Base-by-base conservation (phyloP, 2,113 vertebrate species). In the Sapajus apella region DNA sequence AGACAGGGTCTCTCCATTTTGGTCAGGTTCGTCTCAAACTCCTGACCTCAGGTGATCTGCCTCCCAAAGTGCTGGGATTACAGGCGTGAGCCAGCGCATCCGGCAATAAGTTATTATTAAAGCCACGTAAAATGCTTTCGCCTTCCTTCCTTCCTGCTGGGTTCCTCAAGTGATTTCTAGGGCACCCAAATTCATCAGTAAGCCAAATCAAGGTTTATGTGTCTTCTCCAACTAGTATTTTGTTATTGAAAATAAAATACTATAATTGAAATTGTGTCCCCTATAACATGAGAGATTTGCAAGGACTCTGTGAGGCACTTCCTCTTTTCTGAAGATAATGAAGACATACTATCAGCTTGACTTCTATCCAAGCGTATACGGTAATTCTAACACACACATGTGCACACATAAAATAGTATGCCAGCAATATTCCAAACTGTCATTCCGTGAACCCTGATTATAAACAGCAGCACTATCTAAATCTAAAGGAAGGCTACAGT, bases 401-500 rank as follows among this genome's bases (percentile, higher is more conserved):
- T 0, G 3, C 23, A 40, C 20, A n/a, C 12, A 3, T 32, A 94
- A 35, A 79, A 66, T 1, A 25, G 16, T 7, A 80, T 27, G 50
- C 40, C 37, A 72, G n/a, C 52, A 83, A 35, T 5, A 55, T 58
- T 64, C 79, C 75, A 25, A 56, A 87, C 47, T 77, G 80, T 37
- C 55, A 64, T 32, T 55, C 85, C 5, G 11, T 45, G 55, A 85
- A 79, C 45, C 50, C 12, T 25, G 35, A 37, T 85, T 58, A 16
- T 35, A 83, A 64, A 87, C 47, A 52, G 52, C 12, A 27, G 30
- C 37, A 25, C 58, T 86, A 16, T 89, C 40, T 40, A 40, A 95
- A 92, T 97, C 64, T 40, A 94, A 93, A 45, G 91, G 91, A 80
- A 90, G 73, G 50, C 86, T 80, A n/a, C 27, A 14, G 83, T 93